A percentile compares a stretch with the other conserved stretches of the same genome.
Conservation (phyloP, 1,140 invertebrate species). For the Drosophila navojoa region DNA sequence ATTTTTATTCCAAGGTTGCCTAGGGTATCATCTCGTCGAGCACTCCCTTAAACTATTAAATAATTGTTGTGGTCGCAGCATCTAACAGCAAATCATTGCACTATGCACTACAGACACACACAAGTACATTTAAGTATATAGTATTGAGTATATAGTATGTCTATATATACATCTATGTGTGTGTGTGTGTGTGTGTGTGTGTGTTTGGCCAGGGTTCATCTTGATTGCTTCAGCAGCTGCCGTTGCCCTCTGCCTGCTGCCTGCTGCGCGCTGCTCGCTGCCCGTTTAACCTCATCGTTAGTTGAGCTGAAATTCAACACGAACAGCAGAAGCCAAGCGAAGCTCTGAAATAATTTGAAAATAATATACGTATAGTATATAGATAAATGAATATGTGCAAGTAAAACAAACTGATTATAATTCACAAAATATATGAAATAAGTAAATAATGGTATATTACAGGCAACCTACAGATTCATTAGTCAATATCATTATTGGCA, state of each 20-base stretch:
- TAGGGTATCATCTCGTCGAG: not conserved
- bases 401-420: not conserved
- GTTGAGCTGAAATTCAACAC: slow-evolving; percentile 27
- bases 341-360: slow-evolving; percentile 27
- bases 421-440: not conserved
- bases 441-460: not conserved
- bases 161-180: slow-evolving; percentile 23
- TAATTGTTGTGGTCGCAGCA: slow-evolving; percentile 54
- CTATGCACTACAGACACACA: slow-evolving; percentile 32
- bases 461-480: slow-evolving; percentile 45
- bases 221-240: slow-evolving; percentile 72
- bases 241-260: slow-evolving; percentile 5
- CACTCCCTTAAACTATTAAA: slow-evolving; percentile 29
- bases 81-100: slow-evolving; percentile 57
- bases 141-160: slow-evolving; percentile 28
- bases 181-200: slow-evolving; percentile 4
- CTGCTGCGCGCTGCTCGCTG: slow-evolving; percentile 40
- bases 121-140: slow-evolving; percentile 21
- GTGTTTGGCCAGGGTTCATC: slow-evolving; percentile 46
- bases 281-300: slow-evolving; percentile 16
- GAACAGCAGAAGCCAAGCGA: slow-evolving; percentile 6
- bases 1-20: too few relatives aligned
- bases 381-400: not conserved
- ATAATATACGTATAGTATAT: slow-evolving; percentile 16
- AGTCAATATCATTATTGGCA: slow-evolving; percentile 18